Evolutionary conservation across 2,888 invertebrate species (phyloP).

Genomic region (Gandaritis pyraliata): DNA sequence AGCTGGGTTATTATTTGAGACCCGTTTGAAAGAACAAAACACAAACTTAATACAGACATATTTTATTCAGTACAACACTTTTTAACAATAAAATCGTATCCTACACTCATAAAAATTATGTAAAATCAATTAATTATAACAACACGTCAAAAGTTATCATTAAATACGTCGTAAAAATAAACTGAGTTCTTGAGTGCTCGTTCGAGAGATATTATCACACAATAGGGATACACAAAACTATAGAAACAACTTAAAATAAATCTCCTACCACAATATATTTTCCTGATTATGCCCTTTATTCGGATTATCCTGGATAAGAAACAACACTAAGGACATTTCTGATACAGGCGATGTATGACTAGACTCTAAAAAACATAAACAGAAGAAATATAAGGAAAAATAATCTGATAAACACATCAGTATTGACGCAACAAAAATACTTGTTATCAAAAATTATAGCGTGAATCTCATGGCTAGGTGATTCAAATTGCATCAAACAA

Average conservation of each 20-base stretch:
- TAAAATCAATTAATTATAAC: too few relatives aligned
- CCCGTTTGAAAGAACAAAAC: too few relatives aligned
- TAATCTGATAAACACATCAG: not conserved
- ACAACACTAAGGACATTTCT: not conserved
- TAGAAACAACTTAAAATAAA: not conserved
- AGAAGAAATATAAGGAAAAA: slow-evolving; percentile 11
- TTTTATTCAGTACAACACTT: slow-evolving; percentile 11
- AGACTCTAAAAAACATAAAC: slow-evolving; percentile 25
- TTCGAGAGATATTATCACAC: too few relatives aligned
- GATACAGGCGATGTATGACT: slow-evolving; percentile 17
- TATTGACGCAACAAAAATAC: slow-evolving; percentile 14
- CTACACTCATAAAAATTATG: not conserved
- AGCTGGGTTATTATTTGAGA: too few relatives aligned
- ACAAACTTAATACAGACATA: not conserved
- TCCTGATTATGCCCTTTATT: slow-evolving; percentile 11
- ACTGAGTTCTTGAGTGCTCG: not conserved
- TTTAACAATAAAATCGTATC: slow-evolving; percentile 1
- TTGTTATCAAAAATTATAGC: slow-evolving; percentile 11
- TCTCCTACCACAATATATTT: not conserved
- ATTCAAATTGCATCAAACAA: slow-evolving; percentile 9
- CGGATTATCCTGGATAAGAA: slow-evolving; percentile 9
- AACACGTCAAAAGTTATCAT: not conserved
- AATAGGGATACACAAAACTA: not conserved
- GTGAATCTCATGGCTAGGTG: not conserved
- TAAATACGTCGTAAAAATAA: not conserved